These are phyloP conservation scores for Conus canariensis DNA, from an alignment of 2,888 invertebrate genomes.

Conservation along the genomic window DNA sequence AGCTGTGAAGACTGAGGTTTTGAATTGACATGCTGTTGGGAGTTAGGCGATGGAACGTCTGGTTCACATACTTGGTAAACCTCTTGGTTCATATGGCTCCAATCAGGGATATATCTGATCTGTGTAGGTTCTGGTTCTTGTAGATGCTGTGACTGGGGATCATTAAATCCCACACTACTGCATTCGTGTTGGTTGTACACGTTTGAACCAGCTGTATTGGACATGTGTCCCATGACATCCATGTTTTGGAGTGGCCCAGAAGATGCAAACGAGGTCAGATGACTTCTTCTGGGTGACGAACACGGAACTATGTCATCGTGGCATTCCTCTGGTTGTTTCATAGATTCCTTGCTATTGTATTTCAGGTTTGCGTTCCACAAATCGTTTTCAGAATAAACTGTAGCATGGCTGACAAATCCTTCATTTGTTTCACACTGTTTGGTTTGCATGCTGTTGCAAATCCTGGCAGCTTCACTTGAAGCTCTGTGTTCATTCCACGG, in stretches of 20 bases:
- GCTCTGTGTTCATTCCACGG: background rate
- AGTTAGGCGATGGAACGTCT: background rate
- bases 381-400: background rate
- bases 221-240: background rate
- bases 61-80: background rate
- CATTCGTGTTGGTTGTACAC: background rate
- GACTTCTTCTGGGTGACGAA: background rate
- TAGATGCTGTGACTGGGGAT: background rate
- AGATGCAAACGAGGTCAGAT: too few species aligned
- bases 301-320: too few species aligned
- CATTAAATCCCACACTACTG: background rate
- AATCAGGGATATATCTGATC: background rate
- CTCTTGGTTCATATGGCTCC: background rate
- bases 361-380: background rate
- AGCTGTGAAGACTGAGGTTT: too few species aligned
- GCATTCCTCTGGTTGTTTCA: background rate
- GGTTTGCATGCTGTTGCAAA: background rate
- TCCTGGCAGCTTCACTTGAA: background rate
- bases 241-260: background rate
- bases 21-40: background rate
- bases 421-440: background rate
- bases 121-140: background rate
- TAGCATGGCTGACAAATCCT: background rate
- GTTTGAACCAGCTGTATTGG: too few species aligned
- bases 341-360: background rate